phyloP scores from a whole-genome alignment of 2,113 vertebrate genomes.

The Gobio gobio region DNA sequence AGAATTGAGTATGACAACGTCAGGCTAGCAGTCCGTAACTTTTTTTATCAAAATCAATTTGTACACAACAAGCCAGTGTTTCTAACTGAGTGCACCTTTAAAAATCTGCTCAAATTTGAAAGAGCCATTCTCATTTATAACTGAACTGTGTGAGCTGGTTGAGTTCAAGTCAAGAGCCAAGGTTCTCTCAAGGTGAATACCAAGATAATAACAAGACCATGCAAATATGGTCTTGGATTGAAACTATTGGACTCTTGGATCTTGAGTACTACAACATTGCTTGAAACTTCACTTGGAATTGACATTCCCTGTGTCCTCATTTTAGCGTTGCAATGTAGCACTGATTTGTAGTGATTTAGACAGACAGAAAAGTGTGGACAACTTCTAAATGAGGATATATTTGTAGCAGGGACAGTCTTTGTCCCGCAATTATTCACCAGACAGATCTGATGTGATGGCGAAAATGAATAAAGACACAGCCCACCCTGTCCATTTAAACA shows the following conservation, averaged over 20 bases:
- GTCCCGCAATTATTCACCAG: not conserved
- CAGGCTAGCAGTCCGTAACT: no score
- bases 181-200: not conserved
- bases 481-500: conserved; percentile 4
- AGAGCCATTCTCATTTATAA: not conserved
- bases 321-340: not conserved
- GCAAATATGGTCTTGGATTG: not conserved
- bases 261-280: not conserved
- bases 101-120: not conserved
- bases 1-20: no score
- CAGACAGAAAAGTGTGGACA: conserved; percentile 2
- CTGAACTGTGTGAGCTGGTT: not conserved
- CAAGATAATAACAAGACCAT: not conserved
- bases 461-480: conserved; percentile 11
- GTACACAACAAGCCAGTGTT: no score
- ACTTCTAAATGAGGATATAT: not conserved
- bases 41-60: no score
- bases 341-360: not conserved
- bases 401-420: not conserved
- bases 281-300: not conserved
- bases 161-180: not conserved
- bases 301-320: not conserved
- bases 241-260: no score
- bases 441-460: not conserved
- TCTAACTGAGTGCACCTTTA: not conserved